A percentile compares a stretch with the other conserved stretches of the same genome.
Evolutionary conservation across 2,797 vertebrate genomes (phyloP).

Genomic region (Prunella strophiata): DNA sequence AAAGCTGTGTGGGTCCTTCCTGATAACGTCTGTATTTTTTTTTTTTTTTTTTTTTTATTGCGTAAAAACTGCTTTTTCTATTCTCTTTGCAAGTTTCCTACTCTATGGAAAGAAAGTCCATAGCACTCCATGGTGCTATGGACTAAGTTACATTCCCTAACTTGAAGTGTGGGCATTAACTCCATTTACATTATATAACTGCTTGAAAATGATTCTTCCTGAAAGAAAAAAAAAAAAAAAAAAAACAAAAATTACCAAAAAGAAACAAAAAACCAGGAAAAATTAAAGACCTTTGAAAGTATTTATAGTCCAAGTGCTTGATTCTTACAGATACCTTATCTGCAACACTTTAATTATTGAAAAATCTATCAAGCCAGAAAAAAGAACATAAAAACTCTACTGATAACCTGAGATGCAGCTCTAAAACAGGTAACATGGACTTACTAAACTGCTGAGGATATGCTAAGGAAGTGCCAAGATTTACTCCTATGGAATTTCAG

Average conservation of each 20-base stretch:
- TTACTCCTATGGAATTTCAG: background rate
- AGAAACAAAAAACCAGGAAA: background rate
- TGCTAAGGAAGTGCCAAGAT: background rate
- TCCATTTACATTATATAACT: background rate
- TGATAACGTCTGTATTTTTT: background rate
- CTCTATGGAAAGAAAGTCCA: no score
- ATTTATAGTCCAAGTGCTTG: background rate
- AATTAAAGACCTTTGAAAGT: background rate
- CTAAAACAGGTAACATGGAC: background rate
- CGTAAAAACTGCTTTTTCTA: background rate
- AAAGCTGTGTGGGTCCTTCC: background rate
- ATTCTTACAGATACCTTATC: background rate
- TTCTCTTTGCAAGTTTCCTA: background rate
- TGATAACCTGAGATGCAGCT: background rate
- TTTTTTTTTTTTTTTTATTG: background rate
- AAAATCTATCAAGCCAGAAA: background rate
- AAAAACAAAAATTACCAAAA: background rate
- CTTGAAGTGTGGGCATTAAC: background rate
- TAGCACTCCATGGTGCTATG: no score
- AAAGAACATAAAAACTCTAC: background rate
- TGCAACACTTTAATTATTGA: background rate
- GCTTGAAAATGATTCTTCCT: background rate
- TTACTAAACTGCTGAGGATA: background rate
- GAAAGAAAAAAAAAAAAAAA: background rate
- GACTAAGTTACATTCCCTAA: background rate